Evolutionary conservation across 2,113 vertebrate genomes (phyloP).

Genomic region (crab-eating macaque (Macaca fascicularis)): T2T-MFA8v1.1 NC_088380.1:2257001-2257500

Average conservation of each 20-base stretch:
- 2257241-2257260: background rate
- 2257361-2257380: background rate
- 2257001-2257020: background rate
- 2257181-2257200: background rate
- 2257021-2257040: background rate
- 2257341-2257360: background rate
- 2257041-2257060: background rate
- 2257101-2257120: background rate
- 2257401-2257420: background rate
- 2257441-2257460: background rate
- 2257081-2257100: background rate
- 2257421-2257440: background rate
- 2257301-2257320: background rate
- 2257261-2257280: background rate
- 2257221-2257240: background rate
- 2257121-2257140: too few relatives aligned
- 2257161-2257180: background rate
- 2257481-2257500: background rate
- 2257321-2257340: background rate
- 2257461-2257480: background rate
- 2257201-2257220: background rate
- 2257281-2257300: background rate
- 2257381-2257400: background rate
- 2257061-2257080: background rate
- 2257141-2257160: background rate